Conservation (phyloP, 2,888 invertebrate species). For the Atrina japonica region DNA sequence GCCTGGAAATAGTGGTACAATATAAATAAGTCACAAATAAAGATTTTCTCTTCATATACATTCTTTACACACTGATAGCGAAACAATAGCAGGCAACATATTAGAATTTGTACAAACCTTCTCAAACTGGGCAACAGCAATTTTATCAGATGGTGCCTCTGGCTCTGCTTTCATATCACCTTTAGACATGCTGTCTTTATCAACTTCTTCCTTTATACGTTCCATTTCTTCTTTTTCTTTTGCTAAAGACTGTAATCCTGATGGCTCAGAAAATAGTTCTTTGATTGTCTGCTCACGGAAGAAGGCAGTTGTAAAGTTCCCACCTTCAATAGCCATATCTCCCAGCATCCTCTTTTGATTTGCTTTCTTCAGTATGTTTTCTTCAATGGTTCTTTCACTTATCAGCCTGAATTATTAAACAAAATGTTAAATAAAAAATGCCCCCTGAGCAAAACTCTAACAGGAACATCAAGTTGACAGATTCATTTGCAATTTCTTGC, state of each 20-base stretch:
- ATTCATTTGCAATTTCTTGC: too few relatives aligned
- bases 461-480: too few relatives aligned
- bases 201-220: slow-evolving; percentile 46
- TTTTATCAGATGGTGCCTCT: slow-evolving; percentile 49
- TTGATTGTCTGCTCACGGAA: slow-evolving; percentile 96
- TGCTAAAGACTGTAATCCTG: slow-evolving; percentile 83
- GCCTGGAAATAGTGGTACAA: too few relatives aligned
- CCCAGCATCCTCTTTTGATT: slow-evolving; percentile 97
- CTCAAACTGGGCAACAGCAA: slow-evolving; percentile 77
- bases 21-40: too few relatives aligned
- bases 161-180: slow-evolving; percentile 39
- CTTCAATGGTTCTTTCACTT: slow-evolving; percentile 98
- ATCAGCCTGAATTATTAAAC: slow-evolving; percentile 86
- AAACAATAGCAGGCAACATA: too few relatives aligned
- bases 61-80: too few relatives aligned
- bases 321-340: slow-evolving; percentile 98
- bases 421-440: not conserved
- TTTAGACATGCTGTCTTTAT: slow-evolving; percentile 32
- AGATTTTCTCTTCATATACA: too few relatives aligned
- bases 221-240: slow-evolving; percentile 82
- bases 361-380: slow-evolving; percentile 99
- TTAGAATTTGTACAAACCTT: slow-evolving; percentile 69
- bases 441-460: too few relatives aligned
- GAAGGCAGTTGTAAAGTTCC: slow-evolving; percentile 98
- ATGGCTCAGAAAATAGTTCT: slow-evolving; percentile 90